phyloP scores from a whole-genome alignment of 2,113 vertebrate genomes.

The Prunella himalayana region DNA sequence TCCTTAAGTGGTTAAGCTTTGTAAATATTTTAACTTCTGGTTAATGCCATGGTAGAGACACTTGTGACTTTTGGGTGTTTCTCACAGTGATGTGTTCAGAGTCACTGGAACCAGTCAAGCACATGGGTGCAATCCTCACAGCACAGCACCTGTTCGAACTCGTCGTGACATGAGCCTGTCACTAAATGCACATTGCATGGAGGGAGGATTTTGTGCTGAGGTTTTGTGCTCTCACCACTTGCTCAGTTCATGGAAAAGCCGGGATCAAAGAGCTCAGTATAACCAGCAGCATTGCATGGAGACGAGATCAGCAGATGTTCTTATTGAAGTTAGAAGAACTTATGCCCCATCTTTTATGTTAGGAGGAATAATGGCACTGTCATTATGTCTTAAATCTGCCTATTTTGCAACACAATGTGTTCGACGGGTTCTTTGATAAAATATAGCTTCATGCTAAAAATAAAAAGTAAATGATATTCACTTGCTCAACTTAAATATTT shows the following conservation, averaged over 20 bases:
- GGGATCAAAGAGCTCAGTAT: neutral
- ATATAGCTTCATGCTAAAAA: neutral
- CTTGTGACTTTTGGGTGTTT: neutral
- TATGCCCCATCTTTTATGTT: neutral
- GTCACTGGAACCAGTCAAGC: neutral
- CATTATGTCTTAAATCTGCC: neutral
- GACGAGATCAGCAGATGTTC: neutral
- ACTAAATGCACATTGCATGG: fast-evolving
- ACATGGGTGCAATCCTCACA: fast-evolving
- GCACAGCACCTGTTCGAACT: fast-evolving
- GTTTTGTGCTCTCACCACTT: neutral
- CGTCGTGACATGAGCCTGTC: neutral
- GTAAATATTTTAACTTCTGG: neutral
- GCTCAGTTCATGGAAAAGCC: neutral
- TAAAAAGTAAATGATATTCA: neutral
- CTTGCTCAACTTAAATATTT: neutral
- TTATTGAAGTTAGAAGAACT: neutral
- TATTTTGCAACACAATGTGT: neutral
- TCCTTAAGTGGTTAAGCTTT: neutral
- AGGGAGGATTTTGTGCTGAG: neutral
- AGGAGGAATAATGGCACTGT: neutral
- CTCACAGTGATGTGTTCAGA: neutral
- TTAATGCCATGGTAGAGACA: neutral
- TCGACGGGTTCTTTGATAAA: neutral
- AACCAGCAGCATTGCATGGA: neutral